phyloP scores from a whole-genome alignment of 2,113 vertebrate species.

The Tetrao urogallus region DNA sequence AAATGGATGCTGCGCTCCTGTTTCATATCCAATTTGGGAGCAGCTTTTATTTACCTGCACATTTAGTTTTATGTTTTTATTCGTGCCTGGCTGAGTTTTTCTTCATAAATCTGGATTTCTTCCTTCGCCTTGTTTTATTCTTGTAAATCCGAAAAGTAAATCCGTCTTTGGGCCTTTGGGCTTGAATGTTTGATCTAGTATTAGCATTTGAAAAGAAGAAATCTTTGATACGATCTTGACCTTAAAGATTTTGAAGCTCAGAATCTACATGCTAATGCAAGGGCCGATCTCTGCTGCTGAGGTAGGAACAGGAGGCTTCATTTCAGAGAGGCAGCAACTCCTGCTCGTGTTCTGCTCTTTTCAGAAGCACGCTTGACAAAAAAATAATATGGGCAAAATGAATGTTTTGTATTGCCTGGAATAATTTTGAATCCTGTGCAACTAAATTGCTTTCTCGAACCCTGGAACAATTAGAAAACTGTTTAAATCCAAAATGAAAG shows the following conservation, averaged over 20 bases:
- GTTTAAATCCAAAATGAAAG: background rate
- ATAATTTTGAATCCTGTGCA: background rate
- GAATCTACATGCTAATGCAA: constrained; percentile 59
- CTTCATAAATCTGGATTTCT: constrained; percentile 25
- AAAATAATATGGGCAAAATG: background rate
- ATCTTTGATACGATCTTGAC: constrained; percentile 64
- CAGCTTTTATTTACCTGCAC: background rate
- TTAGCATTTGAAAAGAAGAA: constrained; percentile 62
- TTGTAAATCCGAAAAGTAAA: constrained; percentile 61
- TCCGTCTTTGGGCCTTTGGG: constrained; percentile 34
- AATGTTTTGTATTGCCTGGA: background rate
- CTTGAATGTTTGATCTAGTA: constrained; percentile 60
- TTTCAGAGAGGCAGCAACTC: background rate
- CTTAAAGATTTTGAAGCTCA: constrained; percentile 70
- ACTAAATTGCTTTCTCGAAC: background rate
- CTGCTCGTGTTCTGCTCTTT: background rate
- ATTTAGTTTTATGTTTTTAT: constrained; percentile 31
- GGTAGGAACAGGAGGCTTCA: background rate
- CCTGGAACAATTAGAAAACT: background rate
- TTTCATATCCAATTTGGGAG: background rate
- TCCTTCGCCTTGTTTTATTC: constrained; percentile 56
- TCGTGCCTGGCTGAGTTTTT: constrained; percentile 12
- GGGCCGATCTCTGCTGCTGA: constrained; percentile 22
- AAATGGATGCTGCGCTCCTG: background rate
- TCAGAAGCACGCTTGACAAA: background rate